Evolutionary conservation across 2,888 invertebrate species (phyloP).

Genomic region (Heliconius sara): DNA sequence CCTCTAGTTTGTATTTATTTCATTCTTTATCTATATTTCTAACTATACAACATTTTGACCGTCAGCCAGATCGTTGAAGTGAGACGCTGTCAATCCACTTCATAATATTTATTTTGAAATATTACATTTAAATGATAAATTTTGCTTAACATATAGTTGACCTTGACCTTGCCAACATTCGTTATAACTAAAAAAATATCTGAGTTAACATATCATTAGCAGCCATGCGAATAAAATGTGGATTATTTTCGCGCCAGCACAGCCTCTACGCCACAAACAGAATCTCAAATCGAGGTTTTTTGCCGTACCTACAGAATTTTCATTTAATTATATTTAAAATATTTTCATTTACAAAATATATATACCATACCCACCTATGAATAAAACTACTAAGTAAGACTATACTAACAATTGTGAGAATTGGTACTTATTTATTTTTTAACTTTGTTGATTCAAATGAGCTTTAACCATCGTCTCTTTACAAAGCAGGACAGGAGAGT

Average conservation of each 20-base stretch:
- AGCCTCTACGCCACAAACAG: constrained; percentile 59
- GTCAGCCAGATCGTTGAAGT: no score
- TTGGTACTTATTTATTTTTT: background rate
- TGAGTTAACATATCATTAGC: constrained; percentile 32
- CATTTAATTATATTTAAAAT: constrained; percentile 12
- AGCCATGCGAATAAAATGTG: constrained; percentile 28
- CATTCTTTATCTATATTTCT: no score
- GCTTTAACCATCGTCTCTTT: background rate
- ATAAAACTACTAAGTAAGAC: background rate
- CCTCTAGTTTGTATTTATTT: no score
- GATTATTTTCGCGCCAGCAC: constrained; percentile 48
- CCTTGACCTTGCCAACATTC: constrained; percentile 9
- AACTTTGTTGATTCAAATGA: constrained; percentile 15
- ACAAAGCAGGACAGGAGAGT: constrained; percentile 11
- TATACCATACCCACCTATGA: no score
- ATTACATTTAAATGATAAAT: background rate
- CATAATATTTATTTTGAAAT: background rate
- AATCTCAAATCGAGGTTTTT: constrained; percentile 56
- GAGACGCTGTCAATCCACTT: no score
- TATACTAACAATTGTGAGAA: background rate
- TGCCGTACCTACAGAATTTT: background rate
- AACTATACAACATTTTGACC: no score
- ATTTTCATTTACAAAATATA: constrained; percentile 14
- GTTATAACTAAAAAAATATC: constrained; percentile 7
- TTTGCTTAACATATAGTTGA: background rate